phyloP scores from a whole-genome alignment of 2,888 invertebrate species.

The Orchesellides sinensis region DNA sequence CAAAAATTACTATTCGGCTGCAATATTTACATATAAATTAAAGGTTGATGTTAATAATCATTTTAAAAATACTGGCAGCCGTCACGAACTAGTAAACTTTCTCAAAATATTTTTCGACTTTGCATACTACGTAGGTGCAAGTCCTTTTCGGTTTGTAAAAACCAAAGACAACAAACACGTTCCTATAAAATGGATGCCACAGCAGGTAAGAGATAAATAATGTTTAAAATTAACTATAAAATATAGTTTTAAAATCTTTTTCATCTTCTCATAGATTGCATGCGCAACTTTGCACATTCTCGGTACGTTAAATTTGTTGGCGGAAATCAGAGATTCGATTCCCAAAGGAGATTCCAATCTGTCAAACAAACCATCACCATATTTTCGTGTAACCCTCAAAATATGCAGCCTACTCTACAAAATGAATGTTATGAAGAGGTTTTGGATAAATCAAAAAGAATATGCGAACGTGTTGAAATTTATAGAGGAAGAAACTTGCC shows the following conservation, averaged over 20 bases:
- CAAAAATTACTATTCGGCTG: too few species aligned
- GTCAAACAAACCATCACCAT: conserved; percentile 4
- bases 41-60: too few species aligned
- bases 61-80: too few species aligned
- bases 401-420: conserved; percentile 23
- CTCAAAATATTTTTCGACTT: conserved; percentile 1
- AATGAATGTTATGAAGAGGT: conserved; percentile 27
- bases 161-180: background rate
- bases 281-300: background rate
- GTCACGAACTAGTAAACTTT: too few species aligned
- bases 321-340: background rate
- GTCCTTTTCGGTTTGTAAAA: conserved; percentile 15
- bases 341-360: background rate
- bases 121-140: background rate
- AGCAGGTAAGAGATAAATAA: too few species aligned
- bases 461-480: conserved; percentile 10
- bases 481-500: background rate
- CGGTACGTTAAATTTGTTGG: background rate
- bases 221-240: too few species aligned
- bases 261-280: too few species aligned
- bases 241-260: too few species aligned
- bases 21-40: too few species aligned
- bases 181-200: background rate
- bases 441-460: conserved; percentile 33
- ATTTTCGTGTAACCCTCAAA: conserved; percentile 22